Evolutionary conservation across 2,797 vertebrate species (phyloP).

Genomic region (Mormyrops attenuatus): DNA sequence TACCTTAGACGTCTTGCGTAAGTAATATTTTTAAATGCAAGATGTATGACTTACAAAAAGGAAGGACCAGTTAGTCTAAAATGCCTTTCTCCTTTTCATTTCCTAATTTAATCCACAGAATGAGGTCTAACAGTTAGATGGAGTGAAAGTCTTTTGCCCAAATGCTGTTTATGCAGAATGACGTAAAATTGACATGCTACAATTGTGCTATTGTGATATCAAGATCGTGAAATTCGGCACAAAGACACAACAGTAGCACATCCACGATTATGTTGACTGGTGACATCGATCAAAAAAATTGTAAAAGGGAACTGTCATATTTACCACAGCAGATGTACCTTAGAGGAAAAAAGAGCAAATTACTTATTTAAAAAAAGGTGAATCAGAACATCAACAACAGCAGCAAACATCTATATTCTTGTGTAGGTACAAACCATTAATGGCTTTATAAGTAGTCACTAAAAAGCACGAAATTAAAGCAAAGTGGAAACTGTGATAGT

Average conservation of each 20-base stretch:
- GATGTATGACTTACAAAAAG: neutral
- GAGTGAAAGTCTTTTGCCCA: neutral
- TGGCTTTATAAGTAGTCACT: neutral
- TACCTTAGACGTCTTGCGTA: neutral
- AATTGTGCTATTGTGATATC: neutral
- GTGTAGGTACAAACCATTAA: neutral
- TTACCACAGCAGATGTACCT: neutral
- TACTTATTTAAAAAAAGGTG: neutral
- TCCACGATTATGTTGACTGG: neutral
- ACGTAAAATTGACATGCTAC: neutral
- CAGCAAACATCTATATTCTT: neutral
- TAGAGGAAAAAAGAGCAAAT: neutral
- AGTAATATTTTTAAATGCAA: neutral
- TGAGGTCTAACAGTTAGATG: neutral
- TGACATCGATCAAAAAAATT: neutral
- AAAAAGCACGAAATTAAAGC: neutral
- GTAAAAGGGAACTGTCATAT: neutral
- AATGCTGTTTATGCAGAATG: neutral
- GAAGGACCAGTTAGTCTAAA: neutral
- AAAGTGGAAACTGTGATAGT: neutral
- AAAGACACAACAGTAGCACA: neutral
- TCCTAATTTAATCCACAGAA: slow-evolving; percentile 35
- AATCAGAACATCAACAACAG: neutral
- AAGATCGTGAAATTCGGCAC: neutral
- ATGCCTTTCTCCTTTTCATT: slow-evolving; percentile 31